These are phyloP conservation scores for Formica aserva DNA, from an alignment of 2,888 invertebrate genomes.

Conservation along the genomic window DNA sequence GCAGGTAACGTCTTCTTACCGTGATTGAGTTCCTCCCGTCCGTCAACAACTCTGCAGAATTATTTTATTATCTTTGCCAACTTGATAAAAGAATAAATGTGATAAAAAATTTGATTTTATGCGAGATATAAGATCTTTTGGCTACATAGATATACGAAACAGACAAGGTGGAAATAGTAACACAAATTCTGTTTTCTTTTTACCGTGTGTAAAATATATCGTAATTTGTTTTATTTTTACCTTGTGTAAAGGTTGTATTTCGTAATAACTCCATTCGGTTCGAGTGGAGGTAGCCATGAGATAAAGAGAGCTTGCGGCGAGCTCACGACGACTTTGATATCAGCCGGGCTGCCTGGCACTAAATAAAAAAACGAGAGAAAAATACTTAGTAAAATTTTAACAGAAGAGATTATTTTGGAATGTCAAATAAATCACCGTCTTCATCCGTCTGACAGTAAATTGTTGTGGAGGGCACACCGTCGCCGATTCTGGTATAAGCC, in stretches of 20 bases:
- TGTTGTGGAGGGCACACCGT: slow-evolving; percentile 90
- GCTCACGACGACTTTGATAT: slow-evolving; percentile 92
- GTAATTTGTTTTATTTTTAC: slow-evolving; percentile 71
- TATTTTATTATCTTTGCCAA: neutral
- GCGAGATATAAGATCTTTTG: neutral
- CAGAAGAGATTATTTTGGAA: neutral
- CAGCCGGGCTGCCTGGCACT: slow-evolving; percentile 93
- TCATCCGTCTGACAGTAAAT: slow-evolving; percentile 92
- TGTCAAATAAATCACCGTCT: slow-evolving; percentile 88
- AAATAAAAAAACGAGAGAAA: slow-evolving; percentile 58
- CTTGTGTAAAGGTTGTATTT: slow-evolving; percentile 91
- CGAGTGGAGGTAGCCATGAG: slow-evolving; percentile 92
- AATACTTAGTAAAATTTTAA: slow-evolving; percentile 9
- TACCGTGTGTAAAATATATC: slow-evolving; percentile 88
- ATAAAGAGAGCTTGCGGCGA: slow-evolving; percentile 91
- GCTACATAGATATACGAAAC: neutral
- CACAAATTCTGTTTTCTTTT: neutral
- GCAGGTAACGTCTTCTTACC: slow-evolving; percentile 89
- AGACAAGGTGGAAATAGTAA: neutral
- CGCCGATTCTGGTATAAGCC: slow-evolving; percentile 92
- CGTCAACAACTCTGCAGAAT: slow-evolving; percentile 88
- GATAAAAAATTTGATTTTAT: neutral
- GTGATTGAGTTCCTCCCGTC: slow-evolving; percentile 90
- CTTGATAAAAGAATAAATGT: neutral
- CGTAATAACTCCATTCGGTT: slow-evolving; percentile 92